Evolutionary conservation across 2,113 vertebrate species (phyloP), one percentile per base, ranked within the genome.

Genomic region (Collichthys lucidus): DNA sequence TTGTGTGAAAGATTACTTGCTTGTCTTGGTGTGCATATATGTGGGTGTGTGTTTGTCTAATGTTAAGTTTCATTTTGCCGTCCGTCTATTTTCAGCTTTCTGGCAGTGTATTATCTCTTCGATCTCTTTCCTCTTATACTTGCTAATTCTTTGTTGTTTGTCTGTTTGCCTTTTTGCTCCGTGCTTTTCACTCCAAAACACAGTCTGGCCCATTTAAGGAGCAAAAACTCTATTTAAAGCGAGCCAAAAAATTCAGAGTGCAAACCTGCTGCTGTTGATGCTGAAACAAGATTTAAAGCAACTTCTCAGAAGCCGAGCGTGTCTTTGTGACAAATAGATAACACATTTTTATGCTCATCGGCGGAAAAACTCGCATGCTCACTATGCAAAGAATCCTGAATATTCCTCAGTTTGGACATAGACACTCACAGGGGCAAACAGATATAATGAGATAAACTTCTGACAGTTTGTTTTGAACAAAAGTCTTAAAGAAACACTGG

Each of bases 81-180:
- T 42, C 80, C 65, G 77, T 79, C 46, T 55, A 66, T 82, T 80
- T 62, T 46, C 49, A 74, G 74, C 86, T 2, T 56, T 20, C 22
- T 71, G 66, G 69, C 80, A 64, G 71, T 5, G 69, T 31, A 65
- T 80, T 87, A 88, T 81, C 79, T 22, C 49, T 69, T 71, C 11
- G 0, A 78, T 74, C 59, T 60, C 42, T 63, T 64, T 78, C 59
- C 65, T 80, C 61, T 87, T 83, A 52, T 5, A 73, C 72, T 67
- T 52, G 42, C 40, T 65, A 74, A 79, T 56, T 79, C 76, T 77
- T 62, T 72, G 61, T 71, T 77, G 49, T 85, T 78, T 42, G 77
- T 86, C 31, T 80, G 60, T 67, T 80, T 56, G 52, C 67, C 75
- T 83, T 84, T 57, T 52, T 26, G 40, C 77, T 84, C 22, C 10